A percentile compares a stretch with the other conserved stretches of the same genome.
phyloP scores from a whole-genome alignment of 2,888 invertebrate species.

The Chalcosyrphus nemorum region DNA sequence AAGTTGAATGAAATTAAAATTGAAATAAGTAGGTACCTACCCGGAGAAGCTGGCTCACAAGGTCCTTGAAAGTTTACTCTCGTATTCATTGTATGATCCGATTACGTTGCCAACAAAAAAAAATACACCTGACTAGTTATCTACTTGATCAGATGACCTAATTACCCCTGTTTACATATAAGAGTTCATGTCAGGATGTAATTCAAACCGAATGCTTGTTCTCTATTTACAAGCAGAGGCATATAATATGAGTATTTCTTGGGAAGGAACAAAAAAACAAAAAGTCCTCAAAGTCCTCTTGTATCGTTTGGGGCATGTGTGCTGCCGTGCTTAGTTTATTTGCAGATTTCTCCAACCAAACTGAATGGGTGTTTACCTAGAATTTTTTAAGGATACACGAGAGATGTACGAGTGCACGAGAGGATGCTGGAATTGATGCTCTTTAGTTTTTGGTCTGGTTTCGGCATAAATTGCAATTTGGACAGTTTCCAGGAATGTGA shows the following conservation, averaged over 20 bases:
- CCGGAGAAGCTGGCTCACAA: not conserved
- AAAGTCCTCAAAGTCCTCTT: not conserved
- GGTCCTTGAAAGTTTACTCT: no score
- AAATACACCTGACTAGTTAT: not conserved
- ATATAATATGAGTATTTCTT: not conserved
- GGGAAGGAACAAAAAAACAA: no score
- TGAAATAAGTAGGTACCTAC: not conserved
- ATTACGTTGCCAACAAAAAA: not conserved
- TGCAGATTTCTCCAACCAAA: not conserved
- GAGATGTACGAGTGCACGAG: not conserved
- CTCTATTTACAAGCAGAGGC: not conserved
- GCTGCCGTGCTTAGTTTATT: no score
- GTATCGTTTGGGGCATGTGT: not conserved
- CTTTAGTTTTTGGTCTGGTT: not conserved
- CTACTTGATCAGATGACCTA: not conserved
- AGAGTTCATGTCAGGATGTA: not conserved
- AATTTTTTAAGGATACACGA: not conserved
- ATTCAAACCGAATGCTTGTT: not conserved
- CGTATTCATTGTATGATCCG: not conserved
- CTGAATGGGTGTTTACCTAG: not conserved
- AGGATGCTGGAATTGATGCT: not conserved
- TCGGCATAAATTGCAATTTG: conserved; percentile 10
- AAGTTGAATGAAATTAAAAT: conserved; percentile 13
- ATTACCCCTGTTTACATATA: not conserved
- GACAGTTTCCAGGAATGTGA: not conserved